Evolutionary conservation across 2,888 invertebrate genomes (phyloP).

Genomic region (Tetragonula carbonaria): DNA sequence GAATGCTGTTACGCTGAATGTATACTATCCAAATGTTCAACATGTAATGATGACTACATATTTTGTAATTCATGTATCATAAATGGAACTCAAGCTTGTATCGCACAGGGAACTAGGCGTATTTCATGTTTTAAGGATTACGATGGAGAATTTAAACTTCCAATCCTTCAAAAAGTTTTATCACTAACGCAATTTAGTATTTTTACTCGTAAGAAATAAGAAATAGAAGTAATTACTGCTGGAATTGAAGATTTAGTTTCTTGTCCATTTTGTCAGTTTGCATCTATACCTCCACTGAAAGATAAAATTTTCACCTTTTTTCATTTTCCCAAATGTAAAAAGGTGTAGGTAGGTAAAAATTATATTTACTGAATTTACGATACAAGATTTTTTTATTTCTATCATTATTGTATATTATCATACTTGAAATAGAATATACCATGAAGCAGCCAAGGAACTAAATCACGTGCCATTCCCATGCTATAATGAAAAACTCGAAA

Average conservation of each 20-base stretch:
- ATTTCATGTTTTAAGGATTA: slow-evolving; percentile 85
- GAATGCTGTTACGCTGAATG: slow-evolving; percentile 86
- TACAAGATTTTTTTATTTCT: background rate
- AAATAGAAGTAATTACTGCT: slow-evolving; percentile 84
- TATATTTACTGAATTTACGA: background rate
- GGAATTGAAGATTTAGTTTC: slow-evolving; percentile 84
- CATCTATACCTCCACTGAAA: too few species aligned
- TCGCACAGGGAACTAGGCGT: slow-evolving; percentile 83
- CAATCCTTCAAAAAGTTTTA: slow-evolving; percentile 81
- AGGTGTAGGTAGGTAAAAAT: slow-evolving; percentile 82
- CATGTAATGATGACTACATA: slow-evolving; percentile 81
- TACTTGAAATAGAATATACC: slow-evolving; percentile 49
- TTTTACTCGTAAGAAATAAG: slow-evolving; percentile 83
- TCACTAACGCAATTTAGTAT: slow-evolving; percentile 83
- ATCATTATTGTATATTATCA: background rate
- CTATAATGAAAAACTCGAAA: slow-evolving; percentile 78
- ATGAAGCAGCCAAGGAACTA: slow-evolving; percentile 75
- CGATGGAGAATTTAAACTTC: slow-evolving; percentile 81
- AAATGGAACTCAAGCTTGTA: slow-evolving; percentile 80
- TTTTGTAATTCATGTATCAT: slow-evolving; percentile 85
- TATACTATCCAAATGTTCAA: slow-evolving; percentile 76
- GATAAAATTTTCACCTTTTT: slow-evolving; percentile 84
- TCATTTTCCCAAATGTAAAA: slow-evolving; percentile 84
- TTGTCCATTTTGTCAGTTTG: slow-evolving; percentile 85
- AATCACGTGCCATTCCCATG: slow-evolving; percentile 84